Evolutionary conservation across 2,888 invertebrate species (phyloP).

Genomic region (Euphydryas editha): DNA sequence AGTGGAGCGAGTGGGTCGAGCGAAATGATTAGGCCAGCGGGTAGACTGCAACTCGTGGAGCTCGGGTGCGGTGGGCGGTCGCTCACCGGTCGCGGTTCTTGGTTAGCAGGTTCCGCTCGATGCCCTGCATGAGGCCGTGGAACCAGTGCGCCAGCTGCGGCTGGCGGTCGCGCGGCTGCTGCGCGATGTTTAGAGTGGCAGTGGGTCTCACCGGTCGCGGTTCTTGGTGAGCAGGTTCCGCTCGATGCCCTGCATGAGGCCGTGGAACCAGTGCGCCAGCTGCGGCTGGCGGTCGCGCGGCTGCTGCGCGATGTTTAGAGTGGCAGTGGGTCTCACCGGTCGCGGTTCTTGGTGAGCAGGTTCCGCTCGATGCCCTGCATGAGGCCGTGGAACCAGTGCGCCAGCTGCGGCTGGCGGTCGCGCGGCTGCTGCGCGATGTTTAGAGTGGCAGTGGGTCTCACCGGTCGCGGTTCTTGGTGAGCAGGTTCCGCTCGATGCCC

Average conservation of each 20-base stretch:
- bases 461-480: conserved; percentile 98
- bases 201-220: too few relatives aligned
- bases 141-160: conserved; percentile 97
- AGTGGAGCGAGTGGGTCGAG: neutral
- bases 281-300: conserved; percentile 94
- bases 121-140: conserved; percentile 97
- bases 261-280: conserved; percentile 97
- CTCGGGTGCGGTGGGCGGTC: too few relatives aligned
- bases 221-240: conserved; percentile 98
- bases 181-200: too few relatives aligned
- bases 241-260: conserved; percentile 98
- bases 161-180: conserved; percentile 96
- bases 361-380: conserved; percentile 99
- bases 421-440: conserved; percentile 93
- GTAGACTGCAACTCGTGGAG: too few relatives aligned
- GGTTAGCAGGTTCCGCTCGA: conserved; percentile 96
- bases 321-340: too few relatives aligned
- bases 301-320: conserved; percentile 93
- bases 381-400: conserved; percentile 96
- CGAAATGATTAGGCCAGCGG: too few relatives aligned
- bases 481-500: conserved; percentile 96
- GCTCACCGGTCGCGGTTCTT: conserved; percentile 88
- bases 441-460: too few relatives aligned
- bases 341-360: conserved; percentile 97
- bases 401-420: conserved; percentile 95